Evolutionary conservation across 2,888 invertebrate species (phyloP).

Genomic region (Punctoribates punctum): DNA sequence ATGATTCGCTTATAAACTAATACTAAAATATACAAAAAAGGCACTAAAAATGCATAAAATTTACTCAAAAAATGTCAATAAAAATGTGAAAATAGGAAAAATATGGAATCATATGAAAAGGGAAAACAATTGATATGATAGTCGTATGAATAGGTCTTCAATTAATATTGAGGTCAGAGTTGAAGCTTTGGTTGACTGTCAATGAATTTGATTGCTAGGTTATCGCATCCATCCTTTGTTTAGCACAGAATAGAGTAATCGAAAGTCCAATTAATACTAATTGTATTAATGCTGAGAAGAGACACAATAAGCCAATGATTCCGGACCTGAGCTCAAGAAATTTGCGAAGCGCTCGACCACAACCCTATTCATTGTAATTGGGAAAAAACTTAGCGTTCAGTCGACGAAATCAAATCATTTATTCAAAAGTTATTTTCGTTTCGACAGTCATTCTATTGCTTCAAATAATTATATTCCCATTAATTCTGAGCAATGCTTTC

Average conservation of each 20-base stretch:
- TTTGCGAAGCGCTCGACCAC: conserved; percentile 41
- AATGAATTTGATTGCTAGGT: conserved; percentile 11
- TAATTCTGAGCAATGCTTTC: conserved; percentile 3
- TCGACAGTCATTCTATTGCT: not conserved
- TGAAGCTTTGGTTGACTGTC: not conserved
- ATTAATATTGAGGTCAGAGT: not conserved
- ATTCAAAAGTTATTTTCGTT: too few species aligned
- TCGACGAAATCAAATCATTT: too few species aligned
- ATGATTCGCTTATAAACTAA: too few species aligned
- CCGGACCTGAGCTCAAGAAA: conserved; percentile 42
- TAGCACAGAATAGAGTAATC: conserved; percentile 38
- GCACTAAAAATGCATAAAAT: too few species aligned
- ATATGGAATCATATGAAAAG: too few species aligned
- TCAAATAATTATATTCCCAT: not conserved
- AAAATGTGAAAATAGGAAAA: too few species aligned
- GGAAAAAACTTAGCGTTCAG: too few species aligned
- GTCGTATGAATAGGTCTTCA: too few species aligned
- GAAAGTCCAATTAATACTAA: conserved; percentile 37
- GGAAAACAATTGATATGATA: too few species aligned
- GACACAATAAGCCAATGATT: conserved; percentile 40
- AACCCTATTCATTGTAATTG: conserved; percentile 31
- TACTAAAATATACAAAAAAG: too few species aligned
- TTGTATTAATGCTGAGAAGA: conserved; percentile 33
- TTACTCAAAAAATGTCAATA: too few species aligned
- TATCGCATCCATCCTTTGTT: not conserved